Evolutionary conservation across 1,140 invertebrate genomes (phyloP).

Genomic region (Drosophila neocordata): DNA sequence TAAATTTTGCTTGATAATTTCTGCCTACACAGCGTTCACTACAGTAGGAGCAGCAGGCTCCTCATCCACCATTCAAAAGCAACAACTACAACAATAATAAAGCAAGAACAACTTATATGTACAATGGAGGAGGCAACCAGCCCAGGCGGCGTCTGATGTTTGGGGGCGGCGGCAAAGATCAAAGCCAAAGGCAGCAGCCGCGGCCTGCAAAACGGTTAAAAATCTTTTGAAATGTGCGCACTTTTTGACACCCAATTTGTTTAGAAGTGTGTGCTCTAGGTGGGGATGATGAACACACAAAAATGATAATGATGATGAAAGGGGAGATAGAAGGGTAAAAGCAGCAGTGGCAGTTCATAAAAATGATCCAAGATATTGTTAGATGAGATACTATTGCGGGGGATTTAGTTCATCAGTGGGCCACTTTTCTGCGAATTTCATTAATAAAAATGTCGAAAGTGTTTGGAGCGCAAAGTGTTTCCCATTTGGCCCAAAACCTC

Average conservation of each 20-base stretch:
- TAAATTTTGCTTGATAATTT: slow-evolving; percentile 30
- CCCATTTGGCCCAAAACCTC: background rate
- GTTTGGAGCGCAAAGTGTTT: slow-evolving; percentile 49
- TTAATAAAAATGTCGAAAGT: slow-evolving; percentile 81
- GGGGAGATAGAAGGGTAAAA: background rate
- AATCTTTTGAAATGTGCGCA: slow-evolving; percentile 82
- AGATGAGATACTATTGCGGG: slow-evolving; percentile 25
- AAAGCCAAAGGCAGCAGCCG: slow-evolving; percentile 51
- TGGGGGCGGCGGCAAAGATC: slow-evolving; percentile 62
- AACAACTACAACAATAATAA: slow-evolving; percentile 41
- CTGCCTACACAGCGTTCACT: slow-evolving; percentile 9
- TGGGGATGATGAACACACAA: background rate
- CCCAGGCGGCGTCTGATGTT: slow-evolving; percentile 56
- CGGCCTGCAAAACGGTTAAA: slow-evolving; percentile 77
- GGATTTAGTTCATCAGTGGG: slow-evolving; percentile 45
- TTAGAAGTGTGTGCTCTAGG: slow-evolving; percentile 68
- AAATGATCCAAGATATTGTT: slow-evolving; percentile 32
- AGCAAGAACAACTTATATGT: slow-evolving; percentile 44
- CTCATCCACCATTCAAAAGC: slow-evolving; percentile 42
- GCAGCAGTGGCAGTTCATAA: slow-evolving; percentile 65
- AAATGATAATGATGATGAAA: background rate
- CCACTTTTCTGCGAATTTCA: slow-evolving; percentile 75
- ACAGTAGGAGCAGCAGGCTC: slow-evolving; percentile 40
- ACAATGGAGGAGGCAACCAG: slow-evolving; percentile 28
- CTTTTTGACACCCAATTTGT: slow-evolving; percentile 82